A percentile compares a stretch with the other conserved stretches of the same genome.
Conservation (phyloP, 2,113 vertebrate species). For the Clarias macrocephalus region DNA sequence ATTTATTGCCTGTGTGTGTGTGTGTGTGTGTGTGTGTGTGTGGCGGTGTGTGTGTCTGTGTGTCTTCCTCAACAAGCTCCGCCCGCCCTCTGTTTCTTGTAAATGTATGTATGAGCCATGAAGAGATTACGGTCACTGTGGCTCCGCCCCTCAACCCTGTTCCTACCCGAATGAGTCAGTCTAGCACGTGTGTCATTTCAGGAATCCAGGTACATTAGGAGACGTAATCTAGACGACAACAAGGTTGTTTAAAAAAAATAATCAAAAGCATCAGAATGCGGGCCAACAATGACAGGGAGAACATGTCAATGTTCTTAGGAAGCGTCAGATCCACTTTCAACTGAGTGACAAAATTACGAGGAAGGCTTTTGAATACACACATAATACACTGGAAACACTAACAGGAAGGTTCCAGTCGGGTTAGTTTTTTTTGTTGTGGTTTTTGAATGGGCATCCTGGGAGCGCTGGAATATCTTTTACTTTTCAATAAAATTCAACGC, state of each 20-base stretch:
- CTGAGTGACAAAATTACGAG: not conserved
- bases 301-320: not conserved
- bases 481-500: not conserved
- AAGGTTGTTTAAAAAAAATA: not conserved
- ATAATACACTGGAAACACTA: not conserved
- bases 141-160: slow-evolving; percentile 62
- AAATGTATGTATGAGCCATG: slow-evolving; percentile 72
- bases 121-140: slow-evolving; percentile 73
- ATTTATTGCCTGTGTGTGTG: slow-evolving; percentile 28
- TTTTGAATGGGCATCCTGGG: not conserved
- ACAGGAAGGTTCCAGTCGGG: not conserved
- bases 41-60: slow-evolving; percentile 7
- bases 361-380: not conserved
- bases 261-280: not conserved
- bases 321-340: not conserved
- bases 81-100: slow-evolving; percentile 77
- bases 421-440: not conserved
- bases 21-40: slow-evolving; percentile 1
- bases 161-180: slow-evolving; percentile 65
- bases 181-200: slow-evolving; percentile 49
- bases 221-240: slow-evolving; percentile 14
- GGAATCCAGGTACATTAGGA: slow-evolving; percentile 32
- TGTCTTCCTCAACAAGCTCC: slow-evolving; percentile 35
- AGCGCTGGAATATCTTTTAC: not conserved
- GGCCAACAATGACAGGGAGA: not conserved